A percentile compares a stretch with the other conserved stretches of the same genome.
These are phyloP conservation scores for Thyatira batis DNA, from an alignment of 2,888 invertebrate genomes.

Conservation along the genomic window DNA sequence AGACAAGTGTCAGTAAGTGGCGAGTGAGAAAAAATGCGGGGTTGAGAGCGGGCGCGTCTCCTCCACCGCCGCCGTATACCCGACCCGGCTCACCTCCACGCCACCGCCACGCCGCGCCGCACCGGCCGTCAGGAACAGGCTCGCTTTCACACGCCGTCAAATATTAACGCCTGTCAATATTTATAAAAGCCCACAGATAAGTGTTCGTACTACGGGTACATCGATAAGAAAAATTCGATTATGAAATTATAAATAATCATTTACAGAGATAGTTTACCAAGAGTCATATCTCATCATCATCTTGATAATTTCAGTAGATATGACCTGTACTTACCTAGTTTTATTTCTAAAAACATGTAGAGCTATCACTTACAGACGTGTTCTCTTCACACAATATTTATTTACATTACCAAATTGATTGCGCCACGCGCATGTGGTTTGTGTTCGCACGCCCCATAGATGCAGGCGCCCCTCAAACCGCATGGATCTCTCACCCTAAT, in stretches of 20 bases:
- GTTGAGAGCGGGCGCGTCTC: conserved; percentile 19
- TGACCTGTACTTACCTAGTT: too few relatives aligned
- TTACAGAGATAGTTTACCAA: too few relatives aligned
- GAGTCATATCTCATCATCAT: too few relatives aligned
- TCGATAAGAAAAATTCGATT: too few relatives aligned
- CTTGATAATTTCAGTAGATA: too few relatives aligned
- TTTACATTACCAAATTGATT: conserved; percentile 65
- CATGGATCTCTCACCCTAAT: neutral
- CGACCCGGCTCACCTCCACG: neutral
- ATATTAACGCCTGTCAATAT: conserved; percentile 12
- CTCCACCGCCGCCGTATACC: conserved; percentile 8
- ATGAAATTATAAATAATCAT: too few relatives aligned
- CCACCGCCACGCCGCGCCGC: too few relatives aligned
- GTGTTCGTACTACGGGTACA: too few relatives aligned
- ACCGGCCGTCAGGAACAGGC: conserved; percentile 6
- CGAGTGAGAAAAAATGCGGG: conserved; percentile 61
- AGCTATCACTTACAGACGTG: conserved; percentile 48
- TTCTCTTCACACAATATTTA: conserved; percentile 58
- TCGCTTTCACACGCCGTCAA: conserved; percentile 21
- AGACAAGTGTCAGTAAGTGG: conserved; percentile 71
- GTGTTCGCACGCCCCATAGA: conserved; percentile 9
- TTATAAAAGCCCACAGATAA: too few relatives aligned
- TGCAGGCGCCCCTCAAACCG: neutral
- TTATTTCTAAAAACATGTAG: too few relatives aligned
- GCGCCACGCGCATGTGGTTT: conserved; percentile 30